phyloP scores from a whole-genome alignment of 2,797 vertebrate genomes.

The Neopelma chrysocephalum region DNA sequence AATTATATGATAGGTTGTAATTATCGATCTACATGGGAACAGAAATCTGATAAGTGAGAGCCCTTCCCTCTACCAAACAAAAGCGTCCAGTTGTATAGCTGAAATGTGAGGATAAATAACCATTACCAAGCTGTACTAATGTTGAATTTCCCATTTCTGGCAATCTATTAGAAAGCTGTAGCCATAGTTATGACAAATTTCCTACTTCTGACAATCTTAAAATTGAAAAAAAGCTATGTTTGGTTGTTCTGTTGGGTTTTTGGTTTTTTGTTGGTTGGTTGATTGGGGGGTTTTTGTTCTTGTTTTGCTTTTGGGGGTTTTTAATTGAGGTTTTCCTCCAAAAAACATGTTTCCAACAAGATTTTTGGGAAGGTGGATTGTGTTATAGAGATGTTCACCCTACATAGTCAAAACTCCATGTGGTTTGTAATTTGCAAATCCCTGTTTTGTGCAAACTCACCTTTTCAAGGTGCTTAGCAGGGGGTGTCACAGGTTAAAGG shows the following conservation, averaged over 20 bases:
- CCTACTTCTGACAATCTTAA: not conserved
- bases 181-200: not conserved
- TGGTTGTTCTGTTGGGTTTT: not conserved
- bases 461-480: not conserved
- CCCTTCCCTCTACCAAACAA: not conserved
- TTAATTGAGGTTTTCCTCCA: rapidly evolving
- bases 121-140: not conserved
- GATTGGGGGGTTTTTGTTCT: not conserved
- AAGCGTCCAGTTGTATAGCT: not conserved
- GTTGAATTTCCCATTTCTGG: not conserved
- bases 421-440: not conserved
- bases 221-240: not conserved
- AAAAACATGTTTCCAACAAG: not conserved
- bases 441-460: not conserved
- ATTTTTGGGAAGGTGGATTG: not conserved
- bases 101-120: not conserved
- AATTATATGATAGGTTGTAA: not conserved
- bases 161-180: not conserved
- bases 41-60: not conserved
- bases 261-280: not conserved
- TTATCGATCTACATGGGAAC: not conserved
- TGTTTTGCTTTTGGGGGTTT: not conserved
- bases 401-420: not conserved
- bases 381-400: not conserved
- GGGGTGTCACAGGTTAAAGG: not conserved